Percentiles rank a stretch among this genome's conserved stretches.
These are phyloP conservation scores for Steromphala cineraria DNA, from an alignment of 2,888 invertebrate genomes.

Conservation along the genomic window DNA sequence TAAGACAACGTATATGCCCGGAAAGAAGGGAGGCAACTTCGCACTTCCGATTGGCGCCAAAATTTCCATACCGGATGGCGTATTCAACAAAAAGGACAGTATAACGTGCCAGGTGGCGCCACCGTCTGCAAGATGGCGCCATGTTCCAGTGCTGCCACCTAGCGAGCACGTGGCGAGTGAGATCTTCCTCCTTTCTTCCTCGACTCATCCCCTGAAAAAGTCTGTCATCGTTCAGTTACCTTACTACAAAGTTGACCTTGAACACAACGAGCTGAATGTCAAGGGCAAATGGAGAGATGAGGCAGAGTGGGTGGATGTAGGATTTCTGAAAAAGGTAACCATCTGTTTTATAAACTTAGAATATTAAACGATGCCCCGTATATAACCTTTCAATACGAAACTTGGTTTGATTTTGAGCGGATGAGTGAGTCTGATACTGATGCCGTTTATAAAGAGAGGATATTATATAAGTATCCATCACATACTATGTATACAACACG, in stretches of 20 bases:
- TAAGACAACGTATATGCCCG: slow-evolving; percentile 59
- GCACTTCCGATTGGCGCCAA: slow-evolving; percentile 68
- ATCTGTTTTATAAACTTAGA: too few relatives aligned
- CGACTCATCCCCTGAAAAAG: slow-evolving; percentile 52
- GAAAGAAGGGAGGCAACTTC: slow-evolving; percentile 69
- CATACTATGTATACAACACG: too few relatives aligned
- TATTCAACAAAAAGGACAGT: slow-evolving; percentile 65
- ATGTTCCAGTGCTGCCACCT: slow-evolving; percentile 47
- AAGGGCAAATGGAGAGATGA: slow-evolving; percentile 67
- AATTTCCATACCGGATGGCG: slow-evolving; percentile 61
- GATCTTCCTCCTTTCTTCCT: slow-evolving; percentile 56
- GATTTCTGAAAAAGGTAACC: slow-evolving; percentile 59
- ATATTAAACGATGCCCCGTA: too few relatives aligned
- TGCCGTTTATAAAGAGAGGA: too few relatives aligned
- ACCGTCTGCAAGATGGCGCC: slow-evolving; percentile 61
- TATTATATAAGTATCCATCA: too few relatives aligned
- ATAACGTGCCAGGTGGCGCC: slow-evolving; percentile 64
- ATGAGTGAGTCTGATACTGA: too few relatives aligned
- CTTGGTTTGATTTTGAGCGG: too few relatives aligned
- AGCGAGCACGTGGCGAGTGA: slow-evolving; percentile 62
- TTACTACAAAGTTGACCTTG: slow-evolving; percentile 54
- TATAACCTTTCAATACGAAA: too few relatives aligned
- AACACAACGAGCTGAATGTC: slow-evolving; percentile 63
- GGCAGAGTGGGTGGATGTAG: slow-evolving; percentile 64
- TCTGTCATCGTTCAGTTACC: slow-evolving; percentile 60